phyloP scores from a whole-genome alignment of 2,888 invertebrate species.

The Oscheius sp. region DNA sequence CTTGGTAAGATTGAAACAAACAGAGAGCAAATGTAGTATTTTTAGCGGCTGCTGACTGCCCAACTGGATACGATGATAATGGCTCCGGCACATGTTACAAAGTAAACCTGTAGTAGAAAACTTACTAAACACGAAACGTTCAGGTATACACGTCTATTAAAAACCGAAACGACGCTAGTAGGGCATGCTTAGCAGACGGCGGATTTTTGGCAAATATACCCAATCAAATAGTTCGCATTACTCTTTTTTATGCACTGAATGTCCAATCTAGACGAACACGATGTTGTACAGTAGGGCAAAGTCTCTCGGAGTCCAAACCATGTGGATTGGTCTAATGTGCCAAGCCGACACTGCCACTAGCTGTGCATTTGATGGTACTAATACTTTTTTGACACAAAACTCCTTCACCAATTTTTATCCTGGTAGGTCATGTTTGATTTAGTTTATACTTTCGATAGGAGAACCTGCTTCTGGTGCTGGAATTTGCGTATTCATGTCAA shows the following conservation, averaged over 20 bases:
- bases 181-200: background rate
- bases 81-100: conserved; percentile 9
- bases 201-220: conserved; percentile 5
- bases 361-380: conserved; percentile 1
- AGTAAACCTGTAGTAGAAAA: background rate
- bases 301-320: background rate
- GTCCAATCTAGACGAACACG: background rate
- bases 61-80: background rate
- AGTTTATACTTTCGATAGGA: background rate
- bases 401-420: background rate
- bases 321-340: conserved; percentile 17
- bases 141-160: background rate
- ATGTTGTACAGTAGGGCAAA: background rate
- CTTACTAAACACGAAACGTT: background rate
- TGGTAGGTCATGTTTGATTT: background rate
- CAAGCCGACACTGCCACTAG: background rate
- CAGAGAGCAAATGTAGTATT: background rate
- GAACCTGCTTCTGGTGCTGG: background rate
- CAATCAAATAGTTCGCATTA: background rate
- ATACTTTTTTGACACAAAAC: background rate
- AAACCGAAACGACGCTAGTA: conserved; percentile 1
- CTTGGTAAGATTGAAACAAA: background rate
- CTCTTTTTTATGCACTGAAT: background rate
- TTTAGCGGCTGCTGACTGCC: background rate
- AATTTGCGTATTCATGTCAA: background rate